These are phyloP conservation scores for Benthochromis sp. DNA, from an alignment of 2,113 vertebrate genomes.

Conservation along the genomic window DNA sequence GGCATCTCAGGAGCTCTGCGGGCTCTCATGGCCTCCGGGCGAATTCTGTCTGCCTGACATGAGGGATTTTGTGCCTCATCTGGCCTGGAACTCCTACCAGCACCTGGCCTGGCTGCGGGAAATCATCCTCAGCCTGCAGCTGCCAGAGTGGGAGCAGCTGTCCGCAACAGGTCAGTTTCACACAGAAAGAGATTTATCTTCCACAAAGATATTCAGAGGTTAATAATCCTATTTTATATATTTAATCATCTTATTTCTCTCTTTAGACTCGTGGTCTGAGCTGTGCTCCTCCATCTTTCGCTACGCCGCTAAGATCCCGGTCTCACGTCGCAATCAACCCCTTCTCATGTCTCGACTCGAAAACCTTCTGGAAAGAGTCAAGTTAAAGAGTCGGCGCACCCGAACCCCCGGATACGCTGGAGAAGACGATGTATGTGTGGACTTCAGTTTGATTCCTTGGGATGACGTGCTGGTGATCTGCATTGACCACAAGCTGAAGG, in stretches of 20 bases:
- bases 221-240: background rate
- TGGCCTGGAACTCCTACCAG: slow-evolving; percentile 78
- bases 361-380: slow-evolving; percentile 76
- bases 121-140: slow-evolving; percentile 80
- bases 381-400: background rate
- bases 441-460: slow-evolving; percentile 80
- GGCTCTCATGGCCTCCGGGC: slow-evolving; percentile 83
- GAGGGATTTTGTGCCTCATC: slow-evolving; percentile 75
- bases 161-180: slow-evolving; percentile 65
- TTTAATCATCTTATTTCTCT: background rate
- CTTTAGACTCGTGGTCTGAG: slow-evolving; percentile 79
- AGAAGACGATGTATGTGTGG: slow-evolving; percentile 18
- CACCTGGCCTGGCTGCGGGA: slow-evolving; percentile 84
- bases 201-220: background rate
- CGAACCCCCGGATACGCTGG: background rate
- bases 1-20: slow-evolving; percentile 73
- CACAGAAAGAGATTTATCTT: background rate
- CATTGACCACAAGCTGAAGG: slow-evolving; percentile 87
- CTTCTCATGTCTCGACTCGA: slow-evolving; percentile 85
- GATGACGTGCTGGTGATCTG: slow-evolving; percentile 79
- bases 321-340: slow-evolving; percentile 70
- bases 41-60: slow-evolving; percentile 79
- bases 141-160: slow-evolving; percentile 79
- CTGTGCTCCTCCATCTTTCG: slow-evolving; percentile 76
- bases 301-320: slow-evolving; percentile 79